Evolutionary conservation across 1,140 invertebrate genomes (phyloP), one percentile per base, ranked within the genome.

Genomic region (Lysiphlebus fabarum): DNA sequence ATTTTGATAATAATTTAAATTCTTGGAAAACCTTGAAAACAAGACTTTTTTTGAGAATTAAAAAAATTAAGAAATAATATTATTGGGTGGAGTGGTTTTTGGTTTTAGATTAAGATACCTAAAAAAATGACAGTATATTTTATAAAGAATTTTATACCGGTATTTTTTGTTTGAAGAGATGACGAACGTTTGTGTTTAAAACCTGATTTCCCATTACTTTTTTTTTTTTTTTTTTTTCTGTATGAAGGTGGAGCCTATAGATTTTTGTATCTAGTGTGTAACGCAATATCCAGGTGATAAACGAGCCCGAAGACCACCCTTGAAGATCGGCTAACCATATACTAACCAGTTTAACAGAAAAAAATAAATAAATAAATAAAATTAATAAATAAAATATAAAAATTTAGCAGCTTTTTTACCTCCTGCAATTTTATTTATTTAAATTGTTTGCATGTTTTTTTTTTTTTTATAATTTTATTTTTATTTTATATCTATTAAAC

Each of bases 241-340:
- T 42, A 56, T 50, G 63, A 65, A 65, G 70, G 71, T 67, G 72
- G 69, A 70, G 71, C 63, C 60, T 65, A 33, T 45, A 37, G 26
- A 63, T 26, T 26, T 26, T 26, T 64, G 62, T 47, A 62, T 55
- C 17, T 26, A 26, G 17, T 26, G 17, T 26, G 17, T 26, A 26
- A 26, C 54, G 64, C 70, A 66, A 66, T 66, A 65, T 67, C 38
- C 38, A 33, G 43, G 61, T 77, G 75, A 78, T 64, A 68, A 73
- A 78, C 70, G 76, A 71, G 72, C 67, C 59, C 71, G 67, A 67
- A 65, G 74, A 77, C 76, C 75, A 77, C 74, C 75, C 71, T 65
- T 71, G 69, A 69, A 60, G 76, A 71, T 71, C 67, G 68, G 70
- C 67, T 63, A 49, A 56, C 62, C 56, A 69, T 56, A 64, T 70